phyloP scores from a whole-genome alignment of 2,888 invertebrate genomes.

The Mechanitis messenoides region DNA sequence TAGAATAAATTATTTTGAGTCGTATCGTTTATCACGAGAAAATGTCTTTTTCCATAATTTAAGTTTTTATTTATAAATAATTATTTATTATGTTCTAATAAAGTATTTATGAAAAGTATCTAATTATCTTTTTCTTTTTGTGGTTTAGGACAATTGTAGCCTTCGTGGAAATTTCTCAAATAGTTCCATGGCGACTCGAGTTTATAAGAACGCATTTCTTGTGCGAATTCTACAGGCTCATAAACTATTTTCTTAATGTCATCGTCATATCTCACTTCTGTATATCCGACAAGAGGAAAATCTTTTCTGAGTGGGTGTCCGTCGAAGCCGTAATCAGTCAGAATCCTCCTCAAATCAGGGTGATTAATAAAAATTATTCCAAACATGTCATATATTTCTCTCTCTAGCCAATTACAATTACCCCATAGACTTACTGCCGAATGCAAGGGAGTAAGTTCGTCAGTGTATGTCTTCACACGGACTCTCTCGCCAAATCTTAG shows the following conservation, averaged over 20 bases:
- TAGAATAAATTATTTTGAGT: too few relatives aligned
- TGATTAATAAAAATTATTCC: conserved; percentile 63
- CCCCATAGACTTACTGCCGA: conserved; percentile 52
- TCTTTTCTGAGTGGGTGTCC: conserved; percentile 69
- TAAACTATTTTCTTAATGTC: conserved; percentile 65
- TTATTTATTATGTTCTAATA: too few relatives aligned
- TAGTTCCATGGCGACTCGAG: conserved; percentile 65
- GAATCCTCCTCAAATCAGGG: conserved; percentile 61
- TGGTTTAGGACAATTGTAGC: conserved; percentile 42
- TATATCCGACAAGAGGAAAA: conserved; percentile 62
- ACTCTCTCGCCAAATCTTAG: conserved; percentile 48
- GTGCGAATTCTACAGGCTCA: conserved; percentile 62
- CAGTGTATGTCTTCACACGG: conserved; percentile 61
- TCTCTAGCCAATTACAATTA: conserved; percentile 48
- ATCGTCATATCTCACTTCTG: conserved; percentile 66
- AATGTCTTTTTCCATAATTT: too few relatives aligned
- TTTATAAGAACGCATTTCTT: conserved; percentile 50
- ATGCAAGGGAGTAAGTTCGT: conserved; percentile 60
- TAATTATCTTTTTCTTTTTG: conserved; percentile 20
- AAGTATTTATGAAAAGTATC: not conserved
- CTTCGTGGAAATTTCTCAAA: conserved; percentile 55
- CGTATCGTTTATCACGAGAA: too few relatives aligned
- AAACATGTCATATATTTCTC: conserved; percentile 67
- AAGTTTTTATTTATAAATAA: too few relatives aligned
- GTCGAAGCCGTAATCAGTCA: conserved; percentile 65